Conservation (phyloP, 2,797 vertebrate genomes). For the Thamnophis elegans region DNA sequence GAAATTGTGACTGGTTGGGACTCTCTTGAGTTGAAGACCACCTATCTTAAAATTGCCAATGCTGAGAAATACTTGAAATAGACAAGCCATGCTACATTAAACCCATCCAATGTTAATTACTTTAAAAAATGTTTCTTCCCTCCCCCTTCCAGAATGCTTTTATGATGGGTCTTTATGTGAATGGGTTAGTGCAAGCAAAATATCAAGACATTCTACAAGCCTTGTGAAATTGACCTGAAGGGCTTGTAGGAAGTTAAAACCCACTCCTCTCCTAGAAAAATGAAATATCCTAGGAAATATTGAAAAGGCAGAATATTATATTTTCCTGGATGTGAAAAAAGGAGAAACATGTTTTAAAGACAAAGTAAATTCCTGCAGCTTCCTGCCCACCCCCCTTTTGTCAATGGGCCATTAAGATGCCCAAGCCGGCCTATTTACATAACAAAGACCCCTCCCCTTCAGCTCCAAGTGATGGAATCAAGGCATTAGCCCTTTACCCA, state of each 20-base stretch:
- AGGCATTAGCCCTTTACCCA: too few relatives aligned
- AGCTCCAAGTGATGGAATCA: too few relatives aligned
- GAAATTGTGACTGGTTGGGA: not conserved
- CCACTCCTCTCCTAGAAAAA: too few relatives aligned
- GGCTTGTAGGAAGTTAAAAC: not conserved
- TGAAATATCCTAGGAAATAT: too few relatives aligned
- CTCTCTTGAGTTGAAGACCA: not conserved
- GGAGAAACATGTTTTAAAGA: too few relatives aligned
- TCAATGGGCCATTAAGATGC: too few relatives aligned
- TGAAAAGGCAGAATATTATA: too few relatives aligned
- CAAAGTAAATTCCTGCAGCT: too few relatives aligned
- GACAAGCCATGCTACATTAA: not conserved
- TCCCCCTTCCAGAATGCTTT: not conserved
- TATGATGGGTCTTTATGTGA: not conserved
- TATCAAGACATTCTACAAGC: not conserved
- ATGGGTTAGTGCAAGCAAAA: not conserved
- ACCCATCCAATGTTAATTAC: not conserved
- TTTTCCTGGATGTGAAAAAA: too few relatives aligned
- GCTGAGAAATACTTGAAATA: not conserved
- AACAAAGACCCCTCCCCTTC: too few relatives aligned
- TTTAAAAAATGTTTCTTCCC: not conserved
- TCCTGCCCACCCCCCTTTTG: too few relatives aligned
- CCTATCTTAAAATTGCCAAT: not conserved
- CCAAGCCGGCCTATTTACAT: too few relatives aligned
- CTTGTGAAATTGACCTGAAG: not conserved